phyloP scores from a whole-genome alignment of 2,888 invertebrate genomes.

The Himalopsyche anomala region DNA sequence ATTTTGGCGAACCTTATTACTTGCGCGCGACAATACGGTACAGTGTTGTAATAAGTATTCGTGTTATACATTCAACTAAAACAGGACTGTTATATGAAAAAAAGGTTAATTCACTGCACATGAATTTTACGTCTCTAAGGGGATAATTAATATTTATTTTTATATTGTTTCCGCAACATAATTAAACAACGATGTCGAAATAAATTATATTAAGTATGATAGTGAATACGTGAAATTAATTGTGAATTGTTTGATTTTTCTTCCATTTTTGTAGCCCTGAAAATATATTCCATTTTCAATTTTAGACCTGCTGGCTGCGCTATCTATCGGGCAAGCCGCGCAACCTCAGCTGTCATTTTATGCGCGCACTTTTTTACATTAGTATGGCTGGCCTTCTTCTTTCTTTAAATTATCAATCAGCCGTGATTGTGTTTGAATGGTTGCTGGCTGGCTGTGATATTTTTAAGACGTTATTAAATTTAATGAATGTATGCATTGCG shows the following conservation, averaged over 20 bases:
- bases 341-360: constrained; percentile 34
- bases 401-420: constrained; percentile 31
- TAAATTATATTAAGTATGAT: too few relatives aligned
- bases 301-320: not conserved
- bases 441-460: constrained; percentile 50
- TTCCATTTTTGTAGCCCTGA: not conserved
- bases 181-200: too few relatives aligned
- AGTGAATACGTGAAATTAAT: too few relatives aligned
- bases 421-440: constrained; percentile 34
- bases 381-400: constrained; percentile 30
- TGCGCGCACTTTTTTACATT: constrained; percentile 30
- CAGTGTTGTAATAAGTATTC: too few relatives aligned
- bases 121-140: too few relatives aligned
- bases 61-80: too few relatives aligned
- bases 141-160: too few relatives aligned
- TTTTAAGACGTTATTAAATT: constrained; percentile 50
- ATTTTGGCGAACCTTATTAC: too few relatives aligned
- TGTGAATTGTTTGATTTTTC: not conserved
- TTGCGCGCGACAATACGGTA: too few relatives aligned
- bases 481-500: constrained; percentile 34
- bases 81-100: too few relatives aligned
- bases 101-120: too few relatives aligned
- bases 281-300: constrained; percentile 13
- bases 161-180: too few relatives aligned
- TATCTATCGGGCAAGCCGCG: constrained; percentile 27